Percentiles rank a stretch among this genome's conserved stretches.
Evolutionary conservation across 2,113 vertebrate genomes (phyloP).

Genomic region (Paramormyrops kingsleyae): DNA sequence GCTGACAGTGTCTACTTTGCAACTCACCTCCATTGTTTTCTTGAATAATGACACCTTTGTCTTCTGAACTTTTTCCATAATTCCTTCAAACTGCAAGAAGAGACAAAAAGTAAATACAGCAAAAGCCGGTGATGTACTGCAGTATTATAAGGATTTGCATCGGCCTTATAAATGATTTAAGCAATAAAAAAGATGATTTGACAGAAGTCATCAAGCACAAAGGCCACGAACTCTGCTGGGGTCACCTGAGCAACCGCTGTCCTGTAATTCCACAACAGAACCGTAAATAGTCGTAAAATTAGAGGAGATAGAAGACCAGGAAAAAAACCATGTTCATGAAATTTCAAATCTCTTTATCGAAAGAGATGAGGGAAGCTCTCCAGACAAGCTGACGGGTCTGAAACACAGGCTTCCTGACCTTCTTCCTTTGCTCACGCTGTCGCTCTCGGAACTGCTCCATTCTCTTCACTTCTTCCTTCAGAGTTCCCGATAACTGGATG

Average conservation of each 20-base stretch:
- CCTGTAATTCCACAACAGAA: background rate
- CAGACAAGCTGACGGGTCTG: background rate
- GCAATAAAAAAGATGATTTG: background rate
- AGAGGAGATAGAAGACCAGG: background rate
- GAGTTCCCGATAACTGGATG: slow-evolving; percentile 73
- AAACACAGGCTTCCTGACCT: slow-evolving; percentile 54
- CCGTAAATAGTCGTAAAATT: background rate
- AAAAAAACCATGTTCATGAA: background rate
- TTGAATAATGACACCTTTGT: slow-evolving; percentile 75
- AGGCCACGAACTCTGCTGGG: background rate
- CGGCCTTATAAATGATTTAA: background rate
- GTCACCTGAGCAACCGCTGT: background rate
- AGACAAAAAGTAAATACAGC: background rate
- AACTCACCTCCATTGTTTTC: slow-evolving; percentile 79
- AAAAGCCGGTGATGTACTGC: background rate
- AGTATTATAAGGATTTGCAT: background rate
- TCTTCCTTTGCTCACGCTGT: slow-evolving; percentile 89
- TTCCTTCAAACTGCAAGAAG: slow-evolving; percentile 70
- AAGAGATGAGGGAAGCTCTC: background rate
- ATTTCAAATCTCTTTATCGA: background rate
- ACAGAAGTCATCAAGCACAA: background rate
- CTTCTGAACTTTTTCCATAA: slow-evolving; percentile 86
- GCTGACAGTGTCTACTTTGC: background rate
- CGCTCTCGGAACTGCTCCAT: slow-evolving; percentile 84
- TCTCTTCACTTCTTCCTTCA: slow-evolving; percentile 82